phyloP scores from a whole-genome alignment of 2,113 vertebrate species.

The Calonectris borealis region DNA sequence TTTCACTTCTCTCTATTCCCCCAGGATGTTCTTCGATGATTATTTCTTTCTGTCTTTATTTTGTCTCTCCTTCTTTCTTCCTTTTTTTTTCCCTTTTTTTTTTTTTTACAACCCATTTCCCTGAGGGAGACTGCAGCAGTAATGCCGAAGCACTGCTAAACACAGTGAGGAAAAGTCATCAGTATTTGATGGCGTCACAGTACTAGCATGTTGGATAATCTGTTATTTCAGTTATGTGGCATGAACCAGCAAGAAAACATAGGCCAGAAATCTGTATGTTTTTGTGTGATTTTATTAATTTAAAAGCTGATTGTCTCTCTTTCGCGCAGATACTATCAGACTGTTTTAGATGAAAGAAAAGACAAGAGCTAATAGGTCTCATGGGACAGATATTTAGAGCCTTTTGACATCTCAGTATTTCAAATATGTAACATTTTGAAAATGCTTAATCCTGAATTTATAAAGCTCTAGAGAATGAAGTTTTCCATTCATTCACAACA shows the following conservation, averaged over 20 bases:
- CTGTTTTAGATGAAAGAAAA: background rate
- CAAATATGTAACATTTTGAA: background rate
- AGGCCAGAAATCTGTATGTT: background rate
- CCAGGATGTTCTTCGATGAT: slow-evolving; percentile 65
- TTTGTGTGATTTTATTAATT: slow-evolving; percentile 34
- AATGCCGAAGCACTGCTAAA: slow-evolving; percentile 45
- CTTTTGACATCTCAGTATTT: background rate
- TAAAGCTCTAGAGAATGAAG: background rate
- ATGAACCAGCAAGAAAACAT: slow-evolving; percentile 2
- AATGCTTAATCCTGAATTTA: background rate
- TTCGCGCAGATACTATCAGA: background rate
- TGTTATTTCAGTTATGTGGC: slow-evolving; percentile 2
- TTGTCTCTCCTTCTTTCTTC: slow-evolving; percentile 23
- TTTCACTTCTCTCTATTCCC: slow-evolving; percentile 65
- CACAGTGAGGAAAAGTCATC: slow-evolving; percentile 59
- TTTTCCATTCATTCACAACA: background rate
- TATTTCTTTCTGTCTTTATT: slow-evolving; percentile 73
- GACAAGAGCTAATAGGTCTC: background rate
- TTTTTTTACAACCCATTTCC: background rate
- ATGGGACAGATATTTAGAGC: background rate
- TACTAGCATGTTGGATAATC: slow-evolving; percentile 17
- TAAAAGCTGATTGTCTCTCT: slow-evolving; percentile 13
- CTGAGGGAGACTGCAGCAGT: slow-evolving; percentile 11
- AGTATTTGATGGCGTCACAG: slow-evolving; percentile 33
- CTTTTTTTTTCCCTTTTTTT: background rate